Evolutionary conservation across 2,113 vertebrate species (phyloP), one percentile per base, ranked within the genome.

Genomic region (Riparia riparia): DNA sequence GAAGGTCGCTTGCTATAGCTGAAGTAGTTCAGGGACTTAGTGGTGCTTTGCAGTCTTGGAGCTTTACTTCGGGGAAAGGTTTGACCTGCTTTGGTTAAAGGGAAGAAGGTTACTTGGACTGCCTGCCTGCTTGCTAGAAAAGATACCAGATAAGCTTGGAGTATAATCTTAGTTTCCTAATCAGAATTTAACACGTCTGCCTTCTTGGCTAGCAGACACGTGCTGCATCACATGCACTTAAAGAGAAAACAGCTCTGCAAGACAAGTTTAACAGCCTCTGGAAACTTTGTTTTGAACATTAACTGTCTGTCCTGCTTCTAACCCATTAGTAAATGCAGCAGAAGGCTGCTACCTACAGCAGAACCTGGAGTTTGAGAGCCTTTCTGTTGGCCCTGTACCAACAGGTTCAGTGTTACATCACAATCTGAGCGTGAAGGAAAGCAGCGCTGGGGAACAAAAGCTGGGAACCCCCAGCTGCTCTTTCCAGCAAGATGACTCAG

Each of bases 1-100:
- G 78, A 65, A 89, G 57, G 61, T 76, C 8, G 1, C n/a, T 82
- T 61, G 66, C 82, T 69, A 3, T 42, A 61, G 41, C 26, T 72
- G 70, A 89, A 89, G 61, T 78, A 92, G 76, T 95, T 92, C 37
- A 58, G 73, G 74, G 78, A 65, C 87, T 76, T 68, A 14, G 56
- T 54, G 28, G 17, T 78, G 25, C 74, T 91, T 88, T 60, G 15
- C 31, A 57, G 80, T 9, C 57, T 76, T 37, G 37, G 22, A 83
- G 41, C 28, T 58, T 85, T 51, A 45, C 50, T 91, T 90, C 28
- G 57, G 74, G 90, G 66, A 63, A 32, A 29, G 31, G 20, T 80
- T 90, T 86, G 94, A 83, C 76, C 63, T 92, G 68, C 74, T 86
- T 86, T 77, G 37, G 15, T 86, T 82, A 37, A 69, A 81, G 47